Evolutionary conservation across 2,888 invertebrate species (phyloP).

Genomic region (Myopa testacea): DNA sequence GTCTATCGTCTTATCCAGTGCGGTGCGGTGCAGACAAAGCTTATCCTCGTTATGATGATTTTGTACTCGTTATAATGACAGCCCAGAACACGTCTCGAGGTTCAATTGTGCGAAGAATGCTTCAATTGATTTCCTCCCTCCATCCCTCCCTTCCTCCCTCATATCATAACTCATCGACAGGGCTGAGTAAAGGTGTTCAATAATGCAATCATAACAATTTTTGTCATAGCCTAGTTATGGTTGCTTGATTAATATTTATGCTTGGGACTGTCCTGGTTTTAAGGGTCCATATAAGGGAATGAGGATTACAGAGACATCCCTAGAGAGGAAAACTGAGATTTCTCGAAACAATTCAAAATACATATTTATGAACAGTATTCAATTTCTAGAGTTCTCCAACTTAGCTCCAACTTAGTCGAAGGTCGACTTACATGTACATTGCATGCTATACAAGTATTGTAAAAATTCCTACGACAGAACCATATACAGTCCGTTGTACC

Average conservation of each 20-base stretch:
- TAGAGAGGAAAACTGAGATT: too few relatives aligned
- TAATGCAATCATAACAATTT: constrained; percentile 7
- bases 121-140: not conserved
- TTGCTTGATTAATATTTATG: constrained; percentile 22
- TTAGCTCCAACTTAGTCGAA: too few relatives aligned
- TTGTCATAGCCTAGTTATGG: not conserved
- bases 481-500: too few relatives aligned
- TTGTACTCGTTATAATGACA: not conserved
- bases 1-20: constrained; percentile 4
- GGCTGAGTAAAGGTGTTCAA: not conserved
- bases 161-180: constrained; percentile 2
- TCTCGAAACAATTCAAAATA: too few relatives aligned
- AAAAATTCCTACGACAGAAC: too few relatives aligned
- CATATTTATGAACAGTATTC: too few relatives aligned
- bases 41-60: constrained; percentile 21
- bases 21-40: constrained; percentile 8
- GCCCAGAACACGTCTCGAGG: constrained; percentile 30
- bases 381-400: too few relatives aligned
- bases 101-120: constrained; percentile 11
- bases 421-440: too few relatives aligned
- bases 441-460: too few relatives aligned
- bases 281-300: too few relatives aligned
- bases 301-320: too few relatives aligned
- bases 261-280: not conserved
- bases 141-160: constrained; percentile 1